Evolutionary conservation across 1,140 invertebrate genomes (phyloP), one percentile per base, ranked within the genome.

Genomic region (Heliothis virescens): DNA sequence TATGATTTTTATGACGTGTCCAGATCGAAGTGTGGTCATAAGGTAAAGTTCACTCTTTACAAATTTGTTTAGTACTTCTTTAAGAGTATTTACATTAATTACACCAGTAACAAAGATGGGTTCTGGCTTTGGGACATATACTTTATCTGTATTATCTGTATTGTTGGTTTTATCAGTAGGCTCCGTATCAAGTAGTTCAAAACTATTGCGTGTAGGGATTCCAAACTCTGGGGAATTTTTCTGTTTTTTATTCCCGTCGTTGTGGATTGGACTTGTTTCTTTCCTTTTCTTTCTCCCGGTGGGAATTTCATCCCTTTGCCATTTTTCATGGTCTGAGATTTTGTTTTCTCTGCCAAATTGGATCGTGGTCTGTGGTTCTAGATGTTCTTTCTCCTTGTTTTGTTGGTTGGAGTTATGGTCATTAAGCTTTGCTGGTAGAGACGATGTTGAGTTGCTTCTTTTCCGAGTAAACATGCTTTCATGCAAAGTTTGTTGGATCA

Each of bases 71-170:
- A 84, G 34, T 21, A 73, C 18, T n/a, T 86, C 48, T 74, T 81
- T 85, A 1, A 87, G 57, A 12, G 60, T 0, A 21, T 0, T 81
- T 7, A 87, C 78, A 34, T 86, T 55, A 2, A 83, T 47, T 4
- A 86, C 83, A 12, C 83, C 83, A 7, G 84, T 87, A 0, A 84
- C 82, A 81, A 85, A 85, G 4, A 87, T 87, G 7, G 82, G 82
- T 79, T 85, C 81, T 34, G 82, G 83, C 73, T 84, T 87, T 11
- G 83, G 79, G 48, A 26, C 5, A 13, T 76, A 65, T 7, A 4
- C 62, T 47, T 65, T 65, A 1, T 65, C n/a, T n/a, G n/a, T n/a
- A n/a, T n/a, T 15, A n/a, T 65, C n/a, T 15, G 52, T 13, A 1
- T n/a, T 53, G 12, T n/a, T n/a, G 10, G 0, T 5, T 53, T 53